These are phyloP conservation scores for Antheraea pernyi DNA, from an alignment of 1,140 invertebrate genomes.

Conservation along the genomic window DNA sequence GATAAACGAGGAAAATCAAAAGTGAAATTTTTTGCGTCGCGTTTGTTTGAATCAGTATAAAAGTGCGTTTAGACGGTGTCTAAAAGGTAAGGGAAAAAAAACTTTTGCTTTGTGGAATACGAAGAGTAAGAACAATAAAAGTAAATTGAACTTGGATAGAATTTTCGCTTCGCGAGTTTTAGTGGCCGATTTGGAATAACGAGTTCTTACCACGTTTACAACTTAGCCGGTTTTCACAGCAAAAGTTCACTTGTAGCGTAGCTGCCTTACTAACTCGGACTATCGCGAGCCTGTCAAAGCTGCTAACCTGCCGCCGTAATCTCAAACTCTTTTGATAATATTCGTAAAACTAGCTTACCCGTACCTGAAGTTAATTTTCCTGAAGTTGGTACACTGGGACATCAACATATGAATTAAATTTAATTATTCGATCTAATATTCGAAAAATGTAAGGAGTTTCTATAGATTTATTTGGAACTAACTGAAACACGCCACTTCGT, in stretches of 20 bases:
- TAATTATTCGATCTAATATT: too few relatives aligned
- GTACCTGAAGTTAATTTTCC: neutral
- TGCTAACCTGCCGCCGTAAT: conserved; percentile 5
- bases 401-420: neutral
- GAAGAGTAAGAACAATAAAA: conserved; percentile 74
- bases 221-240: conserved; percentile 56
- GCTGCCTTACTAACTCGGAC: conserved; percentile 28
- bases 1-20: conserved; percentile 46
- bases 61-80: conserved; percentile 60
- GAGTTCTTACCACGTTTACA: conserved; percentile 74
- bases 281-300: conserved; percentile 25
- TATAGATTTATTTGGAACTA: too few relatives aligned
- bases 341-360: conserved; percentile 10
- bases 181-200: conserved; percentile 73
- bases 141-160: conserved; percentile 77
- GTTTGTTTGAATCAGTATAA: conserved; percentile 54
- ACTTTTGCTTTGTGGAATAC: conserved; percentile 49
- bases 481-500: too few relatives aligned
- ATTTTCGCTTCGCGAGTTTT: conserved; percentile 77
- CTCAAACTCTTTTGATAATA: conserved; percentile 14
- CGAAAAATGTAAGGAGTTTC: too few relatives aligned
- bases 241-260: conserved; percentile 39
- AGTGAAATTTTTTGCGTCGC: conserved; percentile 49
- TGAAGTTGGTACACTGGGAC: neutral
- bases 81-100: conserved; percentile 54